phyloP scores from a whole-genome alignment of 2,888 invertebrate genomes.

The Pachydiplax longipennis region DNA sequence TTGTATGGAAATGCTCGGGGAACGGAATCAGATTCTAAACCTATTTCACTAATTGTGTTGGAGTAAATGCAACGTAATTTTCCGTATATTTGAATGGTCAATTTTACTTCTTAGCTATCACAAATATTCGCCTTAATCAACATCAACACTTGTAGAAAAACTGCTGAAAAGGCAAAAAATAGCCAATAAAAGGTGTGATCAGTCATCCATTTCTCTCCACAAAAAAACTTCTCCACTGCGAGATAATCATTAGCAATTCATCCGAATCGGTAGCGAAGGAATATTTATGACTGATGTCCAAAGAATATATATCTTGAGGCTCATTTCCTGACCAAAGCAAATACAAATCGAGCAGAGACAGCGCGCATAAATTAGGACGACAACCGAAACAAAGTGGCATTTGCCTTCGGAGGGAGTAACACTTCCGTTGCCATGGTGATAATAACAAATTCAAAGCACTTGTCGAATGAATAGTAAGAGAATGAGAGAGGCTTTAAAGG shows the following conservation, averaged over 20 bases:
- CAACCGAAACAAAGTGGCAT: not conserved
- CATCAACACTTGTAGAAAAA: too few species aligned
- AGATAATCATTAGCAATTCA: not conserved
- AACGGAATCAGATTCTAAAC: too few species aligned
- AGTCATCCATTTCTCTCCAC: too few species aligned
- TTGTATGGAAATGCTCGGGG: too few species aligned
- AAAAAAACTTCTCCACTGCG: too few species aligned
- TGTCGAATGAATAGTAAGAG: not conserved
- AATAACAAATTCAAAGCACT: not conserved
- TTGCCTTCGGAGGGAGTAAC: not conserved
- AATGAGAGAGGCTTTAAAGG: not conserved
- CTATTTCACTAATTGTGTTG: too few species aligned
- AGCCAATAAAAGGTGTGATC: too few species aligned
- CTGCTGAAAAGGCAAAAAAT: too few species aligned
- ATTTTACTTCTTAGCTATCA: too few species aligned
- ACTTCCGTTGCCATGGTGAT: not conserved
- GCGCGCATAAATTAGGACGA: not conserved
- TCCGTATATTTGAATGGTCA: too few species aligned
- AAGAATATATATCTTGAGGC: not conserved
- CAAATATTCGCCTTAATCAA: too few species aligned
- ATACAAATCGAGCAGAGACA: not conserved
- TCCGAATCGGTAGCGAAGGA: not conserved
- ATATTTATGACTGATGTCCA: not conserved
- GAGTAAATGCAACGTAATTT: too few species aligned
- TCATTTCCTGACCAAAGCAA: not conserved